Evolutionary conservation across 1,140 invertebrate species (phyloP).

Genomic region (Arctopsyche grandis): DNA sequence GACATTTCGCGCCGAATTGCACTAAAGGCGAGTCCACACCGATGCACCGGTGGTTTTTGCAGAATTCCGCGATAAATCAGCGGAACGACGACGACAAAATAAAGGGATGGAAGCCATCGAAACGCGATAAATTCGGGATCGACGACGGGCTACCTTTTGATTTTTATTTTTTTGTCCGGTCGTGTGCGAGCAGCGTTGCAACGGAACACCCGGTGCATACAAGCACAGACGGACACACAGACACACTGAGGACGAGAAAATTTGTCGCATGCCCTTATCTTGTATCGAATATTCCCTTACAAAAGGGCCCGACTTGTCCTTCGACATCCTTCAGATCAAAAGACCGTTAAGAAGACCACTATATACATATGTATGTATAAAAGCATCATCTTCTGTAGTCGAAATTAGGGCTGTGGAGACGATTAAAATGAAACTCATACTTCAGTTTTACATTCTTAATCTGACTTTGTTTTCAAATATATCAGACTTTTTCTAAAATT

Average conservation of each 20-base stretch:
- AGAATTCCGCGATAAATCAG: constrained; percentile 19
- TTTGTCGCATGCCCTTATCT: neutral
- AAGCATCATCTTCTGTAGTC: no score
- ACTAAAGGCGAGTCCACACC: no score
- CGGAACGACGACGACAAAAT: neutral
- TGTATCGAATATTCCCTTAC: constrained; percentile 1
- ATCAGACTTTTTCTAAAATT: no score
- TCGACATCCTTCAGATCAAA: no score
- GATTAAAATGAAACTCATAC: no score
- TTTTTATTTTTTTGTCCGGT: neutral
- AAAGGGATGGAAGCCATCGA: neutral
- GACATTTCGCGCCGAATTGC: no score
- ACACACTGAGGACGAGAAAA: neutral
- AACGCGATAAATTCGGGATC: constrained; percentile 7
- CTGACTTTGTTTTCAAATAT: no score
- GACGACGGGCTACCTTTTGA: neutral
- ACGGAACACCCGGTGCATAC: neutral
- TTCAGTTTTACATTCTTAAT: no score
- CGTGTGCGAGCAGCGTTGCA: no score
- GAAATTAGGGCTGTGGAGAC: no score
- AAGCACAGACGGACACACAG: neutral
- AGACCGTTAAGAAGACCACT: no score
- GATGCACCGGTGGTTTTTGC: neutral
- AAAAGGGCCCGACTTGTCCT: constrained; percentile 12
- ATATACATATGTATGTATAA: no score